phyloP scores from a whole-genome alignment of 2,888 invertebrate genomes.

The Eledona agricola region DNA sequence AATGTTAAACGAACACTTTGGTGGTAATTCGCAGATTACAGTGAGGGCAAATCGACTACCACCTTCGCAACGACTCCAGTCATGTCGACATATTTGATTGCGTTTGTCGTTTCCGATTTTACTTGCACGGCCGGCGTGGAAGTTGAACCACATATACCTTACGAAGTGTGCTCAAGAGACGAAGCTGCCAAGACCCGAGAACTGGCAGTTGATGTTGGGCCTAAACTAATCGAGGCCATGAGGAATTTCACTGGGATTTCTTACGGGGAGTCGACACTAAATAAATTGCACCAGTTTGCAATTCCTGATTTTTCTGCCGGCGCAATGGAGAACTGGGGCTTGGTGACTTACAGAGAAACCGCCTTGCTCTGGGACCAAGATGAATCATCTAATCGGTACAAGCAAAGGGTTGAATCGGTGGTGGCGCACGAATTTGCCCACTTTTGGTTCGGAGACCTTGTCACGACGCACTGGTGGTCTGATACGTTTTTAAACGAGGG shows the following conservation, averaged over 20 bases:
- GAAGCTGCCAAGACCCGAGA: constrained; percentile 34
- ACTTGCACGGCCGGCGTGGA: constrained; percentile 45
- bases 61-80: constrained; percentile 62
- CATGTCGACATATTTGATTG: constrained; percentile 90
- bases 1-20: background rate
- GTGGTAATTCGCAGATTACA: background rate
- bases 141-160: constrained; percentile 34
- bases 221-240: constrained; percentile 38
- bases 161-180: constrained; percentile 45
- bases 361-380: constrained; percentile 64
- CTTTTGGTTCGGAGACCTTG: constrained; percentile 84
- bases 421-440: constrained; percentile 83
- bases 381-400: constrained; percentile 67
- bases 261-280: constrained; percentile 57
- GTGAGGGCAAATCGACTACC: background rate
- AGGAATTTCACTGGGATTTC: constrained; percentile 43
- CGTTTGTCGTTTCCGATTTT: constrained; percentile 84
- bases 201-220: constrained; percentile 41
- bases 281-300: constrained; percentile 85
- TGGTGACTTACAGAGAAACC: constrained; percentile 80
- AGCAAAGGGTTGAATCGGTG: constrained; percentile 72
- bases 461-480: constrained; percentile 81
- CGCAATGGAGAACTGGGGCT: constrained; percentile 94
- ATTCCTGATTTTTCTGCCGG: constrained; percentile 85
- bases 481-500: constrained; percentile 80